Evolutionary conservation across 2,797 vertebrate species (phyloP).

Genomic region (Phoebastria nigripes): DNA sequence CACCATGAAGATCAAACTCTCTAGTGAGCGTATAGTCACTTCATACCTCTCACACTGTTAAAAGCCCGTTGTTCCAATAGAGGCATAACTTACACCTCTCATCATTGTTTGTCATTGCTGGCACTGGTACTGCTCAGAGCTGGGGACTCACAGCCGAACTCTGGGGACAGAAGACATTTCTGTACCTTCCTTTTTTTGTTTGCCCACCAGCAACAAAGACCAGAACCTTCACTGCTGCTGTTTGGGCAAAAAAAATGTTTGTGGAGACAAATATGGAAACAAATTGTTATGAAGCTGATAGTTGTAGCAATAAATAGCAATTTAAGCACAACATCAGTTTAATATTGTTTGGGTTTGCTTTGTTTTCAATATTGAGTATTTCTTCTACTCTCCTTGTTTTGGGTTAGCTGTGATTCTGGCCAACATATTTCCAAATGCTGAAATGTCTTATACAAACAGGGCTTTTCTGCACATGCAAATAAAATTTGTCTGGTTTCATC

Average conservation of each 20-base stretch:
- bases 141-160: background rate
- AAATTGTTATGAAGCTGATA: background rate
- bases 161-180: background rate
- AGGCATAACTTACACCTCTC: background rate
- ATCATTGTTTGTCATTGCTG: background rate
- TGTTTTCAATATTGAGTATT: background rate
- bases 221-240: background rate
- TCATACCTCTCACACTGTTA: background rate
- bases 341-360: background rate
- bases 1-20: background rate
- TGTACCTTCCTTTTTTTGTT: background rate
- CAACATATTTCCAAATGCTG: background rate
- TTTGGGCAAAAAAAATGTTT: background rate
- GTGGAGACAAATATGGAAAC: background rate
- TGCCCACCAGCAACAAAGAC: background rate
- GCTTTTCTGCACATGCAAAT: background rate
- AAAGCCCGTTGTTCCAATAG: background rate
- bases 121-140: background rate
- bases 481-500: background rate
- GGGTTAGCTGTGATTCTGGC: background rate
- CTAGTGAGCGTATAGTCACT: rapidly evolving
- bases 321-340: background rate
- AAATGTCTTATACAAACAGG: background rate
- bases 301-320: background rate
- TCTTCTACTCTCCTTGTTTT: background rate